phyloP scores from a whole-genome alignment of 2,113 vertebrate species.

The Micronisus gabar region DNA sequence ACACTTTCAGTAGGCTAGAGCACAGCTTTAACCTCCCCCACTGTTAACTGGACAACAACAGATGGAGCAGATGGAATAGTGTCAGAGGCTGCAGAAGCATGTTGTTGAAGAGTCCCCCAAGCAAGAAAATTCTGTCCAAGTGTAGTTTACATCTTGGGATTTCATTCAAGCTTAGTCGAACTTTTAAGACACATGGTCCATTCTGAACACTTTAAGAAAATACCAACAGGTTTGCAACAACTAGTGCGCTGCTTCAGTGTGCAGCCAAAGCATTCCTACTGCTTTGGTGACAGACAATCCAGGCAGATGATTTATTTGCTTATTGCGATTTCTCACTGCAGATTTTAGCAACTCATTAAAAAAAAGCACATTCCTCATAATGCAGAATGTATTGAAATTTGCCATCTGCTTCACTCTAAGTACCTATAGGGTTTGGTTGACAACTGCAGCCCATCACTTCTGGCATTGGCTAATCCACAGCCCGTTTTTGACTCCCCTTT shows the following conservation, averaged over 20 bases:
- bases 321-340: neutral
- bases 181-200: neutral
- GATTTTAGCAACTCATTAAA: slow-evolving; percentile 31
- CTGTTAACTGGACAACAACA: slow-evolving; percentile 34
- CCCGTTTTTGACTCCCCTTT: neutral
- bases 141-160: neutral
- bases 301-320: neutral
- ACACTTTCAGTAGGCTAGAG: neutral
- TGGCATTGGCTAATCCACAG: neutral
- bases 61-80: slow-evolving; percentile 59
- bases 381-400: slow-evolving; percentile 32
- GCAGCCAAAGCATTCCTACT: neutral
- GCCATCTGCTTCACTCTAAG: slow-evolving; percentile 53
- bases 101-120: neutral
- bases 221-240: neutral
- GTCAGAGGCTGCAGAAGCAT: slow-evolving; percentile 13
- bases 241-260: neutral
- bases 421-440: slow-evolving; percentile 5
- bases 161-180: slow-evolving; percentile 39
- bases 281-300: neutral
- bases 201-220: neutral
- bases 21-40: neutral
- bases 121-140: slow-evolving; percentile 11
- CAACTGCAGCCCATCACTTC: slow-evolving; percentile 19
- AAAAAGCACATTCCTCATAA: slow-evolving; percentile 18